Percentiles rank a stretch among this genome's conserved stretches.
Evolutionary conservation across 2,797 vertebrate species (phyloP).

Genomic region (Crenuchus spilurus): DNA sequence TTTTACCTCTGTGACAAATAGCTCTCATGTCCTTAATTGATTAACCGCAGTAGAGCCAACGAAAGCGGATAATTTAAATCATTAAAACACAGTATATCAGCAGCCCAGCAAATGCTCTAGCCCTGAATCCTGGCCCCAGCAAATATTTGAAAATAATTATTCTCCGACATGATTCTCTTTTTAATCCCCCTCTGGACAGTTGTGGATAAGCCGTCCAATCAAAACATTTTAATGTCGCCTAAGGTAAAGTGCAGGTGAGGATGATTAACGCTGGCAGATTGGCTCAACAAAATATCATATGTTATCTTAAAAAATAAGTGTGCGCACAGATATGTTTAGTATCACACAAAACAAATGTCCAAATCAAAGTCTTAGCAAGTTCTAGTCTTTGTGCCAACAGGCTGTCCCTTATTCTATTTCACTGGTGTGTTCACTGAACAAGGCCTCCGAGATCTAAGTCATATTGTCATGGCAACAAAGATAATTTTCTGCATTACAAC

Average conservation of each 20-base stretch:
- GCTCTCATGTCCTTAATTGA: slow-evolving; percentile 86
- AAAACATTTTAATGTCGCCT: slow-evolving; percentile 47
- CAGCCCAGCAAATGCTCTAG: background rate
- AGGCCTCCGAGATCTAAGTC: background rate
- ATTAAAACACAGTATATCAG: slow-evolving; percentile 38
- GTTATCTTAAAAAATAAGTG: background rate
- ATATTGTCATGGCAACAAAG: background rate
- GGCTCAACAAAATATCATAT: slow-evolving; percentile 6
- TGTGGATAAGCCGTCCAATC: slow-evolving; percentile 20
- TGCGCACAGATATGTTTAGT: background rate
- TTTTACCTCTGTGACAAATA: slow-evolving; percentile 83
- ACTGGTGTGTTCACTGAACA: background rate
- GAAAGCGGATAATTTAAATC: slow-evolving; percentile 61
- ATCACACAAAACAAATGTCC: background rate
- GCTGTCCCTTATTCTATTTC: slow-evolving; percentile 1
- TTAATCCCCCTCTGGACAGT: slow-evolving; percentile 31
- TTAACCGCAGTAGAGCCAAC: slow-evolving; percentile 77
- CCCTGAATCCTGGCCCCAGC: slow-evolving; percentile 32
- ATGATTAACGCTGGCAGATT: slow-evolving; percentile 23
- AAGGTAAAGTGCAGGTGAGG: slow-evolving; percentile 31
- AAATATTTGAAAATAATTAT: slow-evolving; percentile 51
- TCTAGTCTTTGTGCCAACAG: background rate
- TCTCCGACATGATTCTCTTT: slow-evolving; percentile 28
- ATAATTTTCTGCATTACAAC: background rate
- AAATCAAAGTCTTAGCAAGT: background rate